phyloP scores from a whole-genome alignment of 2,113 vertebrate genomes.

The Gasterosteus nipponicus region DNA sequence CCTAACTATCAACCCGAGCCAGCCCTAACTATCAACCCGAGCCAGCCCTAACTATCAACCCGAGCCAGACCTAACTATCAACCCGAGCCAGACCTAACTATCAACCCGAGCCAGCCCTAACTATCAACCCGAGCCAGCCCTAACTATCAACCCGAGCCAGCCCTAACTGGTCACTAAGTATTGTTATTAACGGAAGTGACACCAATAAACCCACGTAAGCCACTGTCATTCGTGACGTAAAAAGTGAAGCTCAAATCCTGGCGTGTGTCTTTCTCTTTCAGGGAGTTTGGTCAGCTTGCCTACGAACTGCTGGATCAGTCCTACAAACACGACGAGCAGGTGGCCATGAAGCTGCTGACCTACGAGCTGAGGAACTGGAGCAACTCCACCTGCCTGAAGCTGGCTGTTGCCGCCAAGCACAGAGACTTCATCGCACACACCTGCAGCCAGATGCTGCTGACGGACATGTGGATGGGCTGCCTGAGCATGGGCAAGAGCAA shows the following conservation, averaged over 20 bases:
- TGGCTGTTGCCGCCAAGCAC: constrained; percentile 97
- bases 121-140: no score
- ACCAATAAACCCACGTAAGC: no score
- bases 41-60: no score
- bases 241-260: not conserved
- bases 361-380: constrained; percentile 99
- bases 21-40: no score
- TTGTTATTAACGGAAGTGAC: no score
- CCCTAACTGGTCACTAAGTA: no score
- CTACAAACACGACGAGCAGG: constrained; percentile 96
- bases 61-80: no score
- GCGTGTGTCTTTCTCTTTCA: constrained; percentile 54
- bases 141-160: no score
- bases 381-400: constrained; percentile 96
- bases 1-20: no score
- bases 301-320: constrained; percentile 97
- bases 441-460: constrained; percentile 98
- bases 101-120: no score
- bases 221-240: no score
- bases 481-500: constrained; percentile 98
- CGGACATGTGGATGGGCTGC: constrained; percentile 99
- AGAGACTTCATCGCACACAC: constrained; percentile 99
- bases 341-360: constrained; percentile 98
- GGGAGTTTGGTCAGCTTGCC: constrained; percentile 95
- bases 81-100: no score